Evolutionary conservation across 2,113 vertebrate species (phyloP), one percentile per base, ranked within the genome.

Genomic region (Podiceps cristatus): DNA sequence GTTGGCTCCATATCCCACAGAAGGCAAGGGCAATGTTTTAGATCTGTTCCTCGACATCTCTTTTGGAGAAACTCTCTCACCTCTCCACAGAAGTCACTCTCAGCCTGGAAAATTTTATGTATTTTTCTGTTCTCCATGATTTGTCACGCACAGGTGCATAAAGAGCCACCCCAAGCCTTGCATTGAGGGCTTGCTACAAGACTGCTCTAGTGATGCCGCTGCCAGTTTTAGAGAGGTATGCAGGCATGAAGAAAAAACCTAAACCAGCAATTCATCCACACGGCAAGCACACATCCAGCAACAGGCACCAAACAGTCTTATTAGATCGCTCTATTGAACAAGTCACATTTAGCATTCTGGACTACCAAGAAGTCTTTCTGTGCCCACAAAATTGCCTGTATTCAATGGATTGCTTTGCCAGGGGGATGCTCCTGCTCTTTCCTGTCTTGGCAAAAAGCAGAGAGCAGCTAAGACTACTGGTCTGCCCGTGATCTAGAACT

Each of bases 291-390:
- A 0, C 31, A n/a, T 8, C 22, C 53, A 63, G 47, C 81, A 22
- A 35, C 16, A 27, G 59, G 28, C 33, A 63, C 47, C 50, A 35
- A 24, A 19, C 0, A 23, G 22, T 4, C 69, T 52, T 19, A 45
- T 2, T 2, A 29, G 9, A 25, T 7, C 2, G 1, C 24, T 52
- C 37, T 6, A 8, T 1, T 12, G 28, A 58, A 17, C 50, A 17
- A 5, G n/a, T 2, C 13, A 55, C 1, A 17, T 17, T 27, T 6
- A 35, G 68, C 47, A n/a, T 0, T 0, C 33, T 9, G 40, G 53
- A 19, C 42, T 16, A 29, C 9, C 15, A 14, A 28, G 20, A 22
- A 33, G 23, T 7, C 45, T 23, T 42, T 23, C 24, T 17, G 8
- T 5, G 35, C 35, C 44, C 5, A 18, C 33, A 18, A 16, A 50